Evolutionary conservation across 2,888 invertebrate genomes (phyloP), one percentile per base, ranked within the genome.

Genomic region (Habroteleia sp.): DNA sequence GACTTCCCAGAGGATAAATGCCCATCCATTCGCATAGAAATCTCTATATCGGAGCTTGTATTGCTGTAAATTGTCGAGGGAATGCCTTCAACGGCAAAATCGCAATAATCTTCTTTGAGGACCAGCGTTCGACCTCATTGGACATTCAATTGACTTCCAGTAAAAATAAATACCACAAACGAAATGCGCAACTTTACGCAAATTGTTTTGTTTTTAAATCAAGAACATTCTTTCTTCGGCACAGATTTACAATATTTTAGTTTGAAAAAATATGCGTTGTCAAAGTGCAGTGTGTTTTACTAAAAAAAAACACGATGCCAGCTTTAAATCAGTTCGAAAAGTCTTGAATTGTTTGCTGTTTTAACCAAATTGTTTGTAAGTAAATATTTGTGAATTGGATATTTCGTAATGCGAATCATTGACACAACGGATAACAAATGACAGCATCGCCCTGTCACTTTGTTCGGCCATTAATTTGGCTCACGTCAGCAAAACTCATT

Each of bases 71-170:
- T 25, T 31, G 39, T 46, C 31, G 39, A 41, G 58, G 48, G 37
- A 68, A 48, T 42, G 42, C 58, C 56, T 56, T 68, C 41, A 50
- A 50, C 48, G 33, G 41, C 14, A 48, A 50, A 56, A 42, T 56
- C 48, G 58, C 58, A 68, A 58, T 68, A 68, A 68, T 58, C 58
- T 54, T 41, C 68, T 68, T 58, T 58, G 42, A 68, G 68, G 25
- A 66, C 66, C 48, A 7, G 27, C 46, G 56, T 31, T 41, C 56
- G 48, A 52, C 44, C 65, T 65, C 54, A 54, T 54, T 65, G 44
- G 56, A 29, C 48, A 48, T 56, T 56, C 66, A 56, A 56, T 56
- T 48, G 56, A 68, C 48, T 48, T 48, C 7, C 17, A 58, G 41
- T 41, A 8, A 68, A 58, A 56, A 68, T 50, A 68, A 68, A 68